phyloP scores from a whole-genome alignment of 2,113 vertebrate species.

The Xenopus borealis region DNA sequence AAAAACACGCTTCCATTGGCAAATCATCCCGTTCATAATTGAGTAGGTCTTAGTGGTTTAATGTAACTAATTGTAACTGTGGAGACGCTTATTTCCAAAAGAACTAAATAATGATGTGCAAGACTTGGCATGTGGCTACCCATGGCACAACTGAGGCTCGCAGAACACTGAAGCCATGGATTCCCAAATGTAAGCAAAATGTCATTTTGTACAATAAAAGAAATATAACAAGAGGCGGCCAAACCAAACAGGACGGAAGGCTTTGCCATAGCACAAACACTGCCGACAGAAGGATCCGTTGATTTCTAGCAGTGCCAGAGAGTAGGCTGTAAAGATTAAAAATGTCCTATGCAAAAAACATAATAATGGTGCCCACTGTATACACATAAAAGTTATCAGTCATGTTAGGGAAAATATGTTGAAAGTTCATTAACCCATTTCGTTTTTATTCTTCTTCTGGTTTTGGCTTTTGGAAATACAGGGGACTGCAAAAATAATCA shows the following conservation, averaged over 20 bases:
- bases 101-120: conserved; percentile 64
- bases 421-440: no score
- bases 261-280: conserved; percentile 34
- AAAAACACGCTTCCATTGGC: no score
- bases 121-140: conserved; percentile 56
- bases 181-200: conserved; percentile 57
- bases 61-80: conserved; percentile 5
- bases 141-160: conserved; percentile 55
- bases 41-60: no score
- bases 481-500: no score
- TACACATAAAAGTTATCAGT: no score
- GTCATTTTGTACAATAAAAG: conserved; percentile 46
- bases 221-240: conserved; percentile 49
- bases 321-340: no score
- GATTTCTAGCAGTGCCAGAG: neutral
- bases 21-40: no score
- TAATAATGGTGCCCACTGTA: no score
- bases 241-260: conserved; percentile 57
- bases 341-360: no score
- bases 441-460: no score
- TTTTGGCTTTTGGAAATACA: no score
- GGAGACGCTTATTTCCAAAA: conserved; percentile 59
- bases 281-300: conserved; percentile 36
- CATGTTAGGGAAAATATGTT: no score
- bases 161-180: conserved; percentile 55